Conservation (phyloP, 2,888 invertebrate genomes). For the Leucophenga montana region DNA sequence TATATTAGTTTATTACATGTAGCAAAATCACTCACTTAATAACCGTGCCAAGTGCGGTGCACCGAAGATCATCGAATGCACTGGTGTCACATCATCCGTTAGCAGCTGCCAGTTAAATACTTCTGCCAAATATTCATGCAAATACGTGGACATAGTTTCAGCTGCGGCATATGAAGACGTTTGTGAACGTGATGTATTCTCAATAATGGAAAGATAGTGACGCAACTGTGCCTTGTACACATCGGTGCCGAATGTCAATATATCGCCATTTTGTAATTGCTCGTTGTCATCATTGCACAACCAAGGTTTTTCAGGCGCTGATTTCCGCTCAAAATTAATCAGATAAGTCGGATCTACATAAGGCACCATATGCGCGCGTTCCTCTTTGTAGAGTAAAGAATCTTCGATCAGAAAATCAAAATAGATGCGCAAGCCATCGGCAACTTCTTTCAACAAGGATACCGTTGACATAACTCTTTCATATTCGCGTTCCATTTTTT, state of each 20-base stretch:
- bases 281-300: background rate
- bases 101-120: slow-evolving; percentile 81
- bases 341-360: background rate
- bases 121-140: slow-evolving; percentile 52
- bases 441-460: slow-evolving; percentile 88
- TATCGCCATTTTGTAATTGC: background rate
- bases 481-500: slow-evolving; percentile 70
- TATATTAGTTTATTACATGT: too few relatives aligned
- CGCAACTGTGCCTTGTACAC: slow-evolving; percentile 1
- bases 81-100: slow-evolving; percentile 80
- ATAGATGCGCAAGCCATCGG: slow-evolving; percentile 90
- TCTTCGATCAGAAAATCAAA: slow-evolving; percentile 90
- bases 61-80: slow-evolving; percentile 89
- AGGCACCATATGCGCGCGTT: slow-evolving; percentile 74
- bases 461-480: slow-evolving; percentile 74
- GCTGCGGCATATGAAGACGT: slow-evolving; percentile 49
- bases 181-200: slow-evolving; percentile 2
- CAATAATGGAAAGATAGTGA: background rate
- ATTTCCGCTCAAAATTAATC: background rate
- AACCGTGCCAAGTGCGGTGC: slow-evolving; percentile 89
- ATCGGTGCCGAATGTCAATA: slow-evolving; percentile 71
- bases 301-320: background rate
- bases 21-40: slow-evolving; percentile 77
- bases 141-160: slow-evolving; percentile 49
- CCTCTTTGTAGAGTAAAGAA: slow-evolving; percentile 86